Conservation (phyloP, 2,888 invertebrate genomes). For the Rhogogaster chlorosoma region DNA sequence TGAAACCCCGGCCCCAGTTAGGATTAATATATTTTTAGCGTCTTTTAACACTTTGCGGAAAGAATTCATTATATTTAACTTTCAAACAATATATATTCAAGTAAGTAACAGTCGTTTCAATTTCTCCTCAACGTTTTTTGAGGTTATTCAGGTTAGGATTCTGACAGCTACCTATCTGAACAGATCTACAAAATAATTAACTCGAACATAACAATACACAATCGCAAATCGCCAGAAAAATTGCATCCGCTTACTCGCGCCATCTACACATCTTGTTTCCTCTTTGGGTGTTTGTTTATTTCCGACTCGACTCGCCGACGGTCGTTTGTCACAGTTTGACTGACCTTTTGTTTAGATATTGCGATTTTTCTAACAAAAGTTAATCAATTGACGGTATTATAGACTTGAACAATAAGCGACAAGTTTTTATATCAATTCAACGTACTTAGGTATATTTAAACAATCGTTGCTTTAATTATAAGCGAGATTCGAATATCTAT, state of each 20-base stretch:
- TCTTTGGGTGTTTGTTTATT: too few species aligned
- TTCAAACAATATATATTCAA: not conserved
- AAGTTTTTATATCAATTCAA: too few species aligned
- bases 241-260: not conserved
- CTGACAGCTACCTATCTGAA: not conserved
- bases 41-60: conserved; percentile 82
- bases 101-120: not conserved
- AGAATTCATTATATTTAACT: conserved; percentile 68
- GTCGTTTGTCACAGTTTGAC: not conserved
- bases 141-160: not conserved
- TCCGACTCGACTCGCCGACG: too few species aligned
- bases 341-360: not conserved
- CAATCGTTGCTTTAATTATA: not conserved
- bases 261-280: not conserved
- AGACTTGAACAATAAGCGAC: not conserved
- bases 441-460: too few species aligned
- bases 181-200: not conserved
- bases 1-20: conserved; percentile 90
- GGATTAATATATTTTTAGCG: conserved; percentile 84
- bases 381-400: not conserved
- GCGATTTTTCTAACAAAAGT: not conserved
- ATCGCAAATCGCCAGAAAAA: not conserved
- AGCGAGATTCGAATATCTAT: not conserved
- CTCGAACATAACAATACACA: not conserved
- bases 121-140: not conserved